Conservation (phyloP, 1,140 invertebrate species). For the Drosophila pectinifera region DNA sequence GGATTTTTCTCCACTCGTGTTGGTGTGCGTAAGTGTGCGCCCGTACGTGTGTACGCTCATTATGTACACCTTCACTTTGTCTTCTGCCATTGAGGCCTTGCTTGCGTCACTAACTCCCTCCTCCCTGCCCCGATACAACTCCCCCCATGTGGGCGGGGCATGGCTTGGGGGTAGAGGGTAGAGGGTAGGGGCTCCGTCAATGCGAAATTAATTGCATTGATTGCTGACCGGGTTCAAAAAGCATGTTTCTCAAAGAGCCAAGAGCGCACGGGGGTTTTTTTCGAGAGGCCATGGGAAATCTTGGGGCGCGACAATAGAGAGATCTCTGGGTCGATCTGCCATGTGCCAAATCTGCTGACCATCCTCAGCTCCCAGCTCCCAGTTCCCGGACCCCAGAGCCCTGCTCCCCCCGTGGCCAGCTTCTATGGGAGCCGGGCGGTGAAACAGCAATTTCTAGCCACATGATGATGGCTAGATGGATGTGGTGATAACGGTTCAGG, state of each 20-base stretch:
- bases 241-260: constrained; percentile 22
- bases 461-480: neutral
- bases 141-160: constrained; percentile 13
- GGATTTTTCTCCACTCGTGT: constrained; percentile 29
- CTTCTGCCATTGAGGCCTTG: constrained; percentile 19
- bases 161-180: too few relatives aligned
- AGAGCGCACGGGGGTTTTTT: constrained; percentile 36
- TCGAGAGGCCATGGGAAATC: constrained; percentile 41
- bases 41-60: constrained; percentile 33
- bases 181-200: neutral
- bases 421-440: neutral
- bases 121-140: too few relatives aligned
- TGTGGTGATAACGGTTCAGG: neutral
- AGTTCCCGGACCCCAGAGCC: neutral
- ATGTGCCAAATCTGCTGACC: neutral
- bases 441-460: neutral
- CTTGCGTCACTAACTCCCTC: constrained; percentile 35
- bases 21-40: constrained; percentile 14
- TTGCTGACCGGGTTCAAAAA: constrained; percentile 31
- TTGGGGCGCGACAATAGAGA: neutral
- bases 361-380: too few relatives aligned
- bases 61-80: constrained; percentile 38
- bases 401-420: too few relatives aligned
- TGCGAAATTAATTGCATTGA: constrained; percentile 57
- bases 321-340: constrained; percentile 11